A percentile compares a stretch with the other conserved stretches of the same genome.
Evolutionary conservation across 2,888 invertebrate species (phyloP).

Genomic region (Stenchaetothrips biformis): DNA sequence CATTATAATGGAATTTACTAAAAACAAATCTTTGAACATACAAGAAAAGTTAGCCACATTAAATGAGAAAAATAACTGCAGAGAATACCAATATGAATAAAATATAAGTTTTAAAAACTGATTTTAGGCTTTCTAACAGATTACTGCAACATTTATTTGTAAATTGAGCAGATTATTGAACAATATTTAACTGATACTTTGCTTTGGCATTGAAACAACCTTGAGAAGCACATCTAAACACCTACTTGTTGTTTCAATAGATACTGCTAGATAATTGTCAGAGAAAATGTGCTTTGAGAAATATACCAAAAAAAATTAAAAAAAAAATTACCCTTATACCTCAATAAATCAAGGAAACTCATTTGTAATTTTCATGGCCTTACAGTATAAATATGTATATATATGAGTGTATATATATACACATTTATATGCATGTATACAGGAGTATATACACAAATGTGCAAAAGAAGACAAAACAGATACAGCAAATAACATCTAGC

Average conservation of each 20-base stretch:
- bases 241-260: not conserved
- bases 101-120: not conserved
- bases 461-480: not conserved
- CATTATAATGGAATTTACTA: not conserved
- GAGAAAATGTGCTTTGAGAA: not conserved
- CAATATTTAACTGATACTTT: not conserved
- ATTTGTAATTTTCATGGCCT: not conserved
- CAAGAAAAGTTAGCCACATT: not conserved
- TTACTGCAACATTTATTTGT: not conserved
- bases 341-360: not conserved
- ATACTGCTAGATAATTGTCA: not conserved
- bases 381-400: conserved; percentile 1
- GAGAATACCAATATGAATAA: not conserved
- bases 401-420: conserved; percentile 5
- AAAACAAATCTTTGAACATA: not conserved
- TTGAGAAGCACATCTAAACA: not conserved
- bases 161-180: not conserved
- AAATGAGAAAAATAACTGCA: not conserved
- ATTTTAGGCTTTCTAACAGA: not conserved
- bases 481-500: not conserved
- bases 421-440: not conserved
- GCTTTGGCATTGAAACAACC: not conserved
- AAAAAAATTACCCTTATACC: not conserved
- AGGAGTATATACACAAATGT: not conserved
- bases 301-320: not conserved